These are phyloP conservation scores for Teleiodes luculella DNA, from an alignment of 2,888 invertebrate species.

Conservation along the genomic window DNA sequence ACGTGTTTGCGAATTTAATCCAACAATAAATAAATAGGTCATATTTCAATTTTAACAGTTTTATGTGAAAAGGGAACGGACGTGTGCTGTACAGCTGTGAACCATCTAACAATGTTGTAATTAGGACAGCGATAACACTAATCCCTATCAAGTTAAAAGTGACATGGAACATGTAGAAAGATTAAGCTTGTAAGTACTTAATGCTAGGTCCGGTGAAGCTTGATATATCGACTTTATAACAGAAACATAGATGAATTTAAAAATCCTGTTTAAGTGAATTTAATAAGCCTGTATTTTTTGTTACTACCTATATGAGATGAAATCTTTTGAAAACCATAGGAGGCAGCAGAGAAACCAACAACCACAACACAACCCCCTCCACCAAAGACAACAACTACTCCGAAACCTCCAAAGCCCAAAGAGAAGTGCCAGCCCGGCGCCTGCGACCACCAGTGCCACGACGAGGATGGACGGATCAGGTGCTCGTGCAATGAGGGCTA, in stretches of 20 bases:
- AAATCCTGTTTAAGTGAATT: too few relatives aligned
- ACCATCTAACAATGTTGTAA: background rate
- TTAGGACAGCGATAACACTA: background rate
- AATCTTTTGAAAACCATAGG: conserved; percentile 32
- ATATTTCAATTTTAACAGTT: too few relatives aligned
- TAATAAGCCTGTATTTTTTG: too few relatives aligned
- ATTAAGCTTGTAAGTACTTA: too few relatives aligned
- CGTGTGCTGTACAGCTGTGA: too few relatives aligned
- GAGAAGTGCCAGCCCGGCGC: conserved; percentile 51
- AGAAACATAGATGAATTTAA: too few relatives aligned
- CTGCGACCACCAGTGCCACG: background rate
- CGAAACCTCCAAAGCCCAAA: conserved; percentile 29
- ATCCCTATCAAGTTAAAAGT: background rate
- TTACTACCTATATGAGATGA: too few relatives aligned
- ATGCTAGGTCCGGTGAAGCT: too few relatives aligned
- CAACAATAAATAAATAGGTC: too few relatives aligned
- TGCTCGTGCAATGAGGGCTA: conserved; percentile 59
- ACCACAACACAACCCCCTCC: conserved; percentile 42
- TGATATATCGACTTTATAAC: too few relatives aligned
- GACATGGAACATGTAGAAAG: background rate
- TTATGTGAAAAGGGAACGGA: too few relatives aligned
- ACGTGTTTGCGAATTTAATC: too few relatives aligned
- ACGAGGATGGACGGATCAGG: conserved; percentile 14
- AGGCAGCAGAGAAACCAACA: conserved; percentile 45
- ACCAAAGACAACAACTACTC: conserved; percentile 32